Percentiles rank a stretch among this genome's conserved stretches.
Evolutionary conservation across 1,140 invertebrate genomes (phyloP).

Genomic region (Drosophila erecta): DNA sequence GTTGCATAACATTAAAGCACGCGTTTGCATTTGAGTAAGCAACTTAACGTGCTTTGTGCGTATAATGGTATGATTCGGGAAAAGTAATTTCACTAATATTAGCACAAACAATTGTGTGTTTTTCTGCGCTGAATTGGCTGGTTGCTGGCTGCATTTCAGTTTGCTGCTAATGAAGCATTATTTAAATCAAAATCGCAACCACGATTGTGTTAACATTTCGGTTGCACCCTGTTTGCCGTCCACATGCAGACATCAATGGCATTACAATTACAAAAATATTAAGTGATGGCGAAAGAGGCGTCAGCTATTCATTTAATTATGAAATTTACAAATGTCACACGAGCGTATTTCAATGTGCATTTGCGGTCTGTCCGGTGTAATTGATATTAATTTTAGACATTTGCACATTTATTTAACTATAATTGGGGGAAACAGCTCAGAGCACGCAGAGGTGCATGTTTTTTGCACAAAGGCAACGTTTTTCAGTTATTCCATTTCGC

Average conservation of each 20-base stretch:
- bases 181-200: slow-evolving; percentile 39
- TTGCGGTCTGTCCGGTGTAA: slow-evolving; percentile 62
- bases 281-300: slow-evolving; percentile 18
- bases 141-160: slow-evolving; percentile 3
- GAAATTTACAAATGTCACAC: slow-evolving; percentile 48
- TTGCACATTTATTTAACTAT: slow-evolving; percentile 23
- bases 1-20: background rate
- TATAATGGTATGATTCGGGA: background rate
- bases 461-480: too few species aligned
- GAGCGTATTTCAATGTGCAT: background rate
- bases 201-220: slow-evolving; percentile 51
- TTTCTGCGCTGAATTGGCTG: background rate
- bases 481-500: too few species aligned
- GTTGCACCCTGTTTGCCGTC: background rate
- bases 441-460: background rate
- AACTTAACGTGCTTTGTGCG: background rate
- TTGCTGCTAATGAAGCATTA: slow-evolving; percentile 29
- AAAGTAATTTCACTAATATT: background rate
- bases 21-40: background rate
- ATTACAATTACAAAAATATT: slow-evolving; percentile 45
- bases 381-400: slow-evolving; percentile 63
- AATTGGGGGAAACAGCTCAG: slow-evolving; percentile 1
- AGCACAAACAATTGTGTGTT: background rate
- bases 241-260: slow-evolving; percentile 27
- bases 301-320: slow-evolving; percentile 59